Base-by-base conservation (phyloP, 2,888 invertebrate genomes). In the Nysson spinosus region DNA sequence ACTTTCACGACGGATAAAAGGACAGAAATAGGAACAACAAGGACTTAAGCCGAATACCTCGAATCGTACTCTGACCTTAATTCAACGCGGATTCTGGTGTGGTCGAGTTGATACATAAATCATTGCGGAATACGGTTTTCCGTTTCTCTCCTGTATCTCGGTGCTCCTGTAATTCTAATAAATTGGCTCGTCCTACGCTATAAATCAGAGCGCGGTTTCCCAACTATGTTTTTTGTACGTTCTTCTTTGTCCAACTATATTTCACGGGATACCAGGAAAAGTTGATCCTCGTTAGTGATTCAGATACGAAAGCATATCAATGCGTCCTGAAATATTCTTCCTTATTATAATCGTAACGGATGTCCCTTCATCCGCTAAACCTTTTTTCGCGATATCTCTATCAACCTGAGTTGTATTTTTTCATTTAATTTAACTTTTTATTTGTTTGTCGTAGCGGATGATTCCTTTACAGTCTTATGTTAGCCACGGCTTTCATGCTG, bases 91-190 rank as follows among this genome's bases (percentile, higher is more conserved):
- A 66, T 63, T 61, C 39, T 44, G 30, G 43, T 32, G 26, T 37
- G 58, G 20, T 20, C 50, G 60, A 43, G 56, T 50, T 44, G 60
- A 61, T 62, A 54, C 57, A 63, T 75, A 72, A 75, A 75, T 75
- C 70, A 75, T 68, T 49, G 20, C 50, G 57, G 68, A 70, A 67
- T 66, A 64, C 70, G 58, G 58, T 67, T 67, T 51, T 39, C 47
- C 58, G 55, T 66, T 63, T 55, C 50, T 28, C 26, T 49, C 58
- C 57, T 62, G 52, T 61, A 54, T 64, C 56, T 52, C 46, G 69
- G 62, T 65, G n/a, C n/a, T n/a, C 72, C 69, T 51, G 79, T 81
- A 80, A 80, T 79, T 81, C 78, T 74, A 77, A 80, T 76, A 79
- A 78, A 82, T 79, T 75, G 82, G 72, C 63, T 66, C 74, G 74